Evolutionary conservation across 2,888 invertebrate species (phyloP), one percentile per base, ranked within the genome.

Genomic region (Tolmerus cingulatus): DNA sequence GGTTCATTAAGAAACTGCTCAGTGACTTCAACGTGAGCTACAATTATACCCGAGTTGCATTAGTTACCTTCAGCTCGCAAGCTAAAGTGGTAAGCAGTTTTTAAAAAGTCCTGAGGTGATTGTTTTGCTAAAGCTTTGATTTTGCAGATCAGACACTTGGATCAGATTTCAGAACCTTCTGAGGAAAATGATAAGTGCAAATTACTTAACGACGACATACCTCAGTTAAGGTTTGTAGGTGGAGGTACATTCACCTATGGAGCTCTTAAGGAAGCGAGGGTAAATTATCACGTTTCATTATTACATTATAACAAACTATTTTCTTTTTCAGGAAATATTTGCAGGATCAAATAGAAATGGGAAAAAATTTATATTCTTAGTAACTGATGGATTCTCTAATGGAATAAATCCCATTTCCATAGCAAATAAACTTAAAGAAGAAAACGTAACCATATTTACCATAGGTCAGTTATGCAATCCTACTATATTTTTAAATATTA

Each of bases 351-450:
- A 94, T 23, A 90, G 91, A 37, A 91, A 92, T 30, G 93, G 94
- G 3, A 94, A 92, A 89, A 95, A 95, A 90, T 94, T 95, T 0
- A 92, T 96, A 12, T 95, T 96, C 90, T 91, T 96, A 4, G 94
- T 96, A 89, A 96, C 96, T 0, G 96, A 96, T 90, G 96, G 96
- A 16, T 96, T 95, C 90, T 95, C 95, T 7, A 96, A 95, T 90
- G 95, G 95, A 1, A 95, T 95, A 0, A 94, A 95, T 92, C 96
- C 96, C 0, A 92, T 94, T 9, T 94, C 94, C 0, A 93, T 94
- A 2, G 95, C 95, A 0, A 92, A 93, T 74, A 91, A 93, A 66
- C 91, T 96, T 5, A 94, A 94, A 90, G 92, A 93, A 46, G 90
- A 93, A 16, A 93, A 93, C 51, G 93, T 93, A 0, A 93, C 93